phyloP scores from a whole-genome alignment of 2,797 vertebrate genomes.

The Manis crassicaudata region DNA sequence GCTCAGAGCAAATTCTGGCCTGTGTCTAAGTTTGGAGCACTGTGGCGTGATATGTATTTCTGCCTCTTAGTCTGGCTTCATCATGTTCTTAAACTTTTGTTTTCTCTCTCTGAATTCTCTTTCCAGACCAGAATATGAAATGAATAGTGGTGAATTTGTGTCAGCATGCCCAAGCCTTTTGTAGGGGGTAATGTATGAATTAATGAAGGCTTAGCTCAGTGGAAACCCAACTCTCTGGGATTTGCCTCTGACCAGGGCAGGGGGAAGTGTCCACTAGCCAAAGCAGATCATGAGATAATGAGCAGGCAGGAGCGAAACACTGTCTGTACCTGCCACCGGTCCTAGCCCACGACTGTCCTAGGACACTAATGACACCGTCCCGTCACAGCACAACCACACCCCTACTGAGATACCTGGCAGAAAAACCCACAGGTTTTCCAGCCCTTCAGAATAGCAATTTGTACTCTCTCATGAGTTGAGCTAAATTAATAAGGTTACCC shows the following conservation, averaged over 20 bases:
- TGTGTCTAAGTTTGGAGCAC: fast-evolving
- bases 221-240: not conserved
- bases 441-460: not conserved
- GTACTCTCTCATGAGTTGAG: not conserved
- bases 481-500: not conserved
- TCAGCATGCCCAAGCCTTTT: not conserved
- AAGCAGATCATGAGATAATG: not conserved
- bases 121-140: not conserved
- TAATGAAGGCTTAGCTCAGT: not conserved
- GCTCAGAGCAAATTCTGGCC: not conserved
- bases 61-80: not conserved
- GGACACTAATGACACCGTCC: not conserved
- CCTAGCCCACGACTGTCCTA: no score
- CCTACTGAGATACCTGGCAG: not conserved
- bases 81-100: not conserved
- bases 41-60: fast-evolving
- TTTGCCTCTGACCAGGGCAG: not conserved
- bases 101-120: not conserved
- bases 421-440: not conserved
- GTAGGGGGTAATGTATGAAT: not conserved
- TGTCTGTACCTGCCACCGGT: not conserved
- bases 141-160: not conserved
- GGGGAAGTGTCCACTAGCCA: not conserved
- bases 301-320: not conserved
- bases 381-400: not conserved